These are phyloP conservation scores for Nasonia longicornis DNA, from an alignment of 1,140 invertebrate genomes.

Conservation along the genomic window DNA sequence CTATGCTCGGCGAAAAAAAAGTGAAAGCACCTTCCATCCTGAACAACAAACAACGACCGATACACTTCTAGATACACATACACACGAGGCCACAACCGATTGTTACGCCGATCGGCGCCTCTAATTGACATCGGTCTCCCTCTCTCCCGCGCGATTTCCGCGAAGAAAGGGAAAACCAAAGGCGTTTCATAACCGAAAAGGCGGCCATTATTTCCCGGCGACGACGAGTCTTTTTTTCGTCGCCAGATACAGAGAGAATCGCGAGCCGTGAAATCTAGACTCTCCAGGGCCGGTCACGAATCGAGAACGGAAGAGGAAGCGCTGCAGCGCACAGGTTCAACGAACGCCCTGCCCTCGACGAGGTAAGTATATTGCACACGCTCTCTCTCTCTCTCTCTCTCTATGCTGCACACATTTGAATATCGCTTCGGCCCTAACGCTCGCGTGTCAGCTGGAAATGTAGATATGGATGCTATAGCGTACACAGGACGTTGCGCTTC, in stretches of 20 bases:
- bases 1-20: neutral
- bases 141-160: neutral
- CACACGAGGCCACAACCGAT: no score
- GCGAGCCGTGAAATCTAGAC: neutral
- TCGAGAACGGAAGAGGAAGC: slow-evolving; percentile 44
- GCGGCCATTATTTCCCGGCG: neutral
- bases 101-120: neutral
- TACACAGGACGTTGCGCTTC: no score
- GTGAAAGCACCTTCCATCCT: neutral
- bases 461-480: no score
- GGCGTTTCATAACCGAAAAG: neutral
- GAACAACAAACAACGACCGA: neutral
- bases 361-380: neutral
- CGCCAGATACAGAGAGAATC: neutral
- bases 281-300: slow-evolving; percentile 16
- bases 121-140: neutral
- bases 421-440: neutral
- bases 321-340: slow-evolving; percentile 26
- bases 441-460: neutral
- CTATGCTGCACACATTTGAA: slow-evolving; percentile 11
- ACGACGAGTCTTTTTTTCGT: neutral
- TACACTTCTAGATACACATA: neutral
- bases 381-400: no score
- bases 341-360: slow-evolving; percentile 26
- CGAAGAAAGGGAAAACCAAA: neutral